A percentile compares a stretch with the other conserved stretches of the same genome.
phyloP scores from a whole-genome alignment of 2,888 invertebrate species.

The Heliconius erato region DNA sequence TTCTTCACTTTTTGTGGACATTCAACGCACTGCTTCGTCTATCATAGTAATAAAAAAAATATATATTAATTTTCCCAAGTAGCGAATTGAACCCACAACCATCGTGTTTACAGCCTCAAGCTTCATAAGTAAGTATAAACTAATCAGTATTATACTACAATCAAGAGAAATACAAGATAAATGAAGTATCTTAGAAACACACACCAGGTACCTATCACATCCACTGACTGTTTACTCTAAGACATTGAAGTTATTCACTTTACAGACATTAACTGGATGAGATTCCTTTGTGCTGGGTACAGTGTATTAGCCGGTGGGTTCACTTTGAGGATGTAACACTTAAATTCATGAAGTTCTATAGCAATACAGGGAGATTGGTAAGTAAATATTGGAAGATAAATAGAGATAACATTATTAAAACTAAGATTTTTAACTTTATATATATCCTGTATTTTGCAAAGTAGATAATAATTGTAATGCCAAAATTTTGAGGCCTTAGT shows the following conservation, averaged over 20 bases:
- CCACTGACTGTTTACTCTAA: conserved; percentile 2
- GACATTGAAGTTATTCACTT: conserved; percentile 4
- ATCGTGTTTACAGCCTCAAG: too few species aligned
- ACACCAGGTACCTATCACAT: neutral
- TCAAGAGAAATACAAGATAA: neutral
- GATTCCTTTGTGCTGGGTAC: neutral
- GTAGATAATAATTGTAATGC: too few species aligned
- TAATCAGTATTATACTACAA: neutral
- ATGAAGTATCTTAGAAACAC: neutral
- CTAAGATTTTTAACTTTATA: neutral
- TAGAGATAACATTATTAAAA: neutral
- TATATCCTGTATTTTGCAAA: too few species aligned
- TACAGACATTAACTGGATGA: conserved; percentile 8
- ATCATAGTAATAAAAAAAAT: too few species aligned
- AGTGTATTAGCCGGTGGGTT: neutral
- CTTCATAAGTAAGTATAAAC: too few species aligned
- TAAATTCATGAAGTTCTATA: neutral
- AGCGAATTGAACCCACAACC: too few species aligned
- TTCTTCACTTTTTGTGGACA: too few species aligned
- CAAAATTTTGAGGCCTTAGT: too few species aligned
- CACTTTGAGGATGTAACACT: neutral
- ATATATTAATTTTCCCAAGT: too few species aligned
- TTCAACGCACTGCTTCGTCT: too few species aligned
- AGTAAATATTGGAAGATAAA: neutral
- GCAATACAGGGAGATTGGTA: neutral